Evolutionary conservation across 2,113 vertebrate genomes (phyloP).

Genomic region (Acanthisitta chloris): DNA sequence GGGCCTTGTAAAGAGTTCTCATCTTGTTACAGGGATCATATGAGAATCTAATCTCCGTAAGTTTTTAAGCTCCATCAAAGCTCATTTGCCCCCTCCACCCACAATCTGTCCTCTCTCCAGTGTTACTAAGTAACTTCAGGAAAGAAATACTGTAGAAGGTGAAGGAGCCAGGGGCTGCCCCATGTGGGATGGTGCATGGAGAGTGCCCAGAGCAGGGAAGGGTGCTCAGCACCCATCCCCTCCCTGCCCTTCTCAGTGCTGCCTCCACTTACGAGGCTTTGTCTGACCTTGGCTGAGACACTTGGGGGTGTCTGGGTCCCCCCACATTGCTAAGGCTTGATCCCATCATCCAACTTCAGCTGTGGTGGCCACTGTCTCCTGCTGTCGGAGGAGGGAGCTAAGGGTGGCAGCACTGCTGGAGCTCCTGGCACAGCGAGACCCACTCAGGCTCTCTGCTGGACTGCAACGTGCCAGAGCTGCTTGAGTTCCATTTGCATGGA

Average conservation of each 20-base stretch:
- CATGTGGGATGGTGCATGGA: no score
- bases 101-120: neutral
- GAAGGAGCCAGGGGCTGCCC: neutral
- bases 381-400: rapidly evolving
- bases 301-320: no score
- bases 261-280: neutral
- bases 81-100: neutral
- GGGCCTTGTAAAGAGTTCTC: constrained; percentile 19
- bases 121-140: neutral
- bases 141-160: neutral
- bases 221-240: neutral
- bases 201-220: no score
- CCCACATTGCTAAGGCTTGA: rapidly evolving
- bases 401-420: neutral
- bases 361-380: rapidly evolving
- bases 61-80: constrained; percentile 27
- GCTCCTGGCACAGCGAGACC: neutral
- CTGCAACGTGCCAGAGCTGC: neutral
- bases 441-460: neutral
- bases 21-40: neutral
- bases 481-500: neutral
- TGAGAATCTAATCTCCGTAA: neutral
- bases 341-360: neutral
- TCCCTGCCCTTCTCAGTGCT: neutral
- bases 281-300: neutral